These are phyloP conservation scores for Leptinotarsa haldemani DNA, from an alignment of 2,888 invertebrate genomes.

Conservation along the genomic window DNA sequence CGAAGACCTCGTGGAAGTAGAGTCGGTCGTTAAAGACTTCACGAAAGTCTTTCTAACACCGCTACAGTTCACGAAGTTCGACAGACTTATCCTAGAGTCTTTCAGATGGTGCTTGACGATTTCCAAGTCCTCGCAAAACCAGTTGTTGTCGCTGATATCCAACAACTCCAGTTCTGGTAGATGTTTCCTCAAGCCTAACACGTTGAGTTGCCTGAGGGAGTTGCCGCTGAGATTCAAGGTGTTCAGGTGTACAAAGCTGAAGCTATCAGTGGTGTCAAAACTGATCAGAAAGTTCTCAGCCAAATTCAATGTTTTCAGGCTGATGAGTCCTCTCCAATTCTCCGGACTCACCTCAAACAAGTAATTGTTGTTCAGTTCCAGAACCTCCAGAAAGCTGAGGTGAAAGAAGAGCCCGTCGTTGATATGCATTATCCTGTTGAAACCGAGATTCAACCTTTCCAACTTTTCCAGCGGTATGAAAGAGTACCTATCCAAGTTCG, in stretches of 20 bases:
- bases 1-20: neutral
- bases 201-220: conserved; percentile 49
- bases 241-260: conserved; percentile 46
- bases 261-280: conserved; percentile 48
- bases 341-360: conserved; percentile 44
- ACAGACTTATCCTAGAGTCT: conserved; percentile 41
- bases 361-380: conserved; percentile 51
- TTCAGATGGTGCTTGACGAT: conserved; percentile 44
- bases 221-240: conserved; percentile 53
- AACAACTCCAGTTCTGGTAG: conserved; percentile 46
- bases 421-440: conserved; percentile 54
- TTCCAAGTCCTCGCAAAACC: conserved; percentile 51
- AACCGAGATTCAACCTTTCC: conserved; percentile 53
- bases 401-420: conserved; percentile 50
- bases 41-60: conserved; percentile 9
- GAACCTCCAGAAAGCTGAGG: conserved; percentile 45
- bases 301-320: conserved; percentile 55
- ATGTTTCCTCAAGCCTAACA: conserved; percentile 39
- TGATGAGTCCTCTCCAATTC: conserved; percentile 49
- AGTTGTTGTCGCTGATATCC: conserved; percentile 53
- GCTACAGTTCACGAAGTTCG: conserved; percentile 26
- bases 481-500: conserved; percentile 37
- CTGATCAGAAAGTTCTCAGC: conserved; percentile 56
- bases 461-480: conserved; percentile 51
- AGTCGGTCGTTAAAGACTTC: conserved; percentile 13